Percentiles rank a stretch among this genome's conserved stretches.
These are phyloP conservation scores for Dyspetes luteomarginatus DNA, from an alignment of 2,888 invertebrate genomes.

Conservation along the genomic window DNA sequence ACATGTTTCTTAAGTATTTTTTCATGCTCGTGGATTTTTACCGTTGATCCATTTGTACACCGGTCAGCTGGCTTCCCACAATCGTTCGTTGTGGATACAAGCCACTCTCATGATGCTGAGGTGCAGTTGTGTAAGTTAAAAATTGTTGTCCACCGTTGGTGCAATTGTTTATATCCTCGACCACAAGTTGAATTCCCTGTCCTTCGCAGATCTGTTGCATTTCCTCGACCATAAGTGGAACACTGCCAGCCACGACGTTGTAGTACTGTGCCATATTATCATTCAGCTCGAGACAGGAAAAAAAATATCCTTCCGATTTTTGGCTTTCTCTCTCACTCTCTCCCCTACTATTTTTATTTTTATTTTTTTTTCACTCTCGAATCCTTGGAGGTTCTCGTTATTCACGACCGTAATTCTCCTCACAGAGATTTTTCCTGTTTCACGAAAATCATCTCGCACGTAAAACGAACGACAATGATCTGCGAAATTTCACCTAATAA, in stretches of 20 bases:
- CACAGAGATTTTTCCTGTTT: constrained; percentile 24
- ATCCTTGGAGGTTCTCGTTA: not conserved
- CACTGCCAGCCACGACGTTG: constrained; percentile 80
- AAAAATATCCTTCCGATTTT: not conserved
- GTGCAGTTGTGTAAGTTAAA: constrained; percentile 76
- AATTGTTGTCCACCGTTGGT: constrained; percentile 75
- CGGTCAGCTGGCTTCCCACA: constrained; percentile 75
- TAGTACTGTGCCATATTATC: constrained; percentile 81
- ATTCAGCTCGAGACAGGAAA: constrained; percentile 34
- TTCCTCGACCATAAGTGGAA: constrained; percentile 79
- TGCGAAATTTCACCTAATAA: constrained; percentile 15
- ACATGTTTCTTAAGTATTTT: constrained; percentile 34
- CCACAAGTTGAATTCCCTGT: constrained; percentile 78
- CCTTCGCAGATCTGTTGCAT: constrained; percentile 79
- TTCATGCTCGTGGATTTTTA: constrained; percentile 69
- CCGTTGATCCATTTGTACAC: constrained; percentile 80
- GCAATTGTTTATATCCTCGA: constrained; percentile 79
- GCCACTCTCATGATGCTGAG: constrained; percentile 75
- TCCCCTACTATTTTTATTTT: not conserved
- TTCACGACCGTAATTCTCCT: constrained; percentile 19
- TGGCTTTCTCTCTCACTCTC: too few relatives aligned
- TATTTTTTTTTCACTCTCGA: not conserved
- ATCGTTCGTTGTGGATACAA: constrained; percentile 76
- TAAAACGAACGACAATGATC: constrained; percentile 23
- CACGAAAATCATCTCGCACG: constrained; percentile 38